phyloP scores from a whole-genome alignment of 64 coral and sea anemone species.

The Montipora foliosa region DNA sequence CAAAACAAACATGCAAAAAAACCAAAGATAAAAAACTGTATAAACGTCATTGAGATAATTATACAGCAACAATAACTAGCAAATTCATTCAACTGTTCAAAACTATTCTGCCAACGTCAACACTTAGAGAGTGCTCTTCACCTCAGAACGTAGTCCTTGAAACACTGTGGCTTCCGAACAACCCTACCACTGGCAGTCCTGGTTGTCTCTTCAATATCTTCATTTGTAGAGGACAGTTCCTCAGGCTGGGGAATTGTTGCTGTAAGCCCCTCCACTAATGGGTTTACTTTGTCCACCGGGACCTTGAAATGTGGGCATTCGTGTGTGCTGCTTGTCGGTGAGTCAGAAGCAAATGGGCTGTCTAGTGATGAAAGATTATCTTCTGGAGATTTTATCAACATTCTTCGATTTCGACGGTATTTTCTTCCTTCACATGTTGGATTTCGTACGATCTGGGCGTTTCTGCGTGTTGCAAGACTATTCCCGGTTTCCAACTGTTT shows the following conservation, averaged over 20 bases:
- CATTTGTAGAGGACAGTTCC: neutral
- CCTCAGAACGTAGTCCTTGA: neutral
- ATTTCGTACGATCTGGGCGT: neutral
- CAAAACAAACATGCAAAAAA: too few relatives aligned
- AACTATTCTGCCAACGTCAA: neutral
- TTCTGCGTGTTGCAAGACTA: neutral
- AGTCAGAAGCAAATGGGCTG: neutral
- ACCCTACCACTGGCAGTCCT: slow-evolving; percentile 6
- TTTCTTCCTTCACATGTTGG: neutral
- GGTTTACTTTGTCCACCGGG: neutral
- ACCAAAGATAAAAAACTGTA: too few relatives aligned
- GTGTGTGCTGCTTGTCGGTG: neutral
- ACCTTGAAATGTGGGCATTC: neutral
- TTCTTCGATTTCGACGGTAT: neutral
- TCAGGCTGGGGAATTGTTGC: neutral
- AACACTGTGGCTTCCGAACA: neutral
- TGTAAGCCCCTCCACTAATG: neutral
- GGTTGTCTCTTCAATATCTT: neutral
- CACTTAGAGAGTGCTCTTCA: neutral
- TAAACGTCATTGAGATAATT: too few relatives aligned
- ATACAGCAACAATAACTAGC: neutral
- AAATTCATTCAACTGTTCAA: neutral
- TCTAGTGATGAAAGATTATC: neutral
- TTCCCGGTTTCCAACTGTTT: slow-evolving; percentile 4
- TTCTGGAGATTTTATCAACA: neutral